Conservation (phyloP, 2,113 vertebrate species). For the Muntiacus reevesi region DNA sequence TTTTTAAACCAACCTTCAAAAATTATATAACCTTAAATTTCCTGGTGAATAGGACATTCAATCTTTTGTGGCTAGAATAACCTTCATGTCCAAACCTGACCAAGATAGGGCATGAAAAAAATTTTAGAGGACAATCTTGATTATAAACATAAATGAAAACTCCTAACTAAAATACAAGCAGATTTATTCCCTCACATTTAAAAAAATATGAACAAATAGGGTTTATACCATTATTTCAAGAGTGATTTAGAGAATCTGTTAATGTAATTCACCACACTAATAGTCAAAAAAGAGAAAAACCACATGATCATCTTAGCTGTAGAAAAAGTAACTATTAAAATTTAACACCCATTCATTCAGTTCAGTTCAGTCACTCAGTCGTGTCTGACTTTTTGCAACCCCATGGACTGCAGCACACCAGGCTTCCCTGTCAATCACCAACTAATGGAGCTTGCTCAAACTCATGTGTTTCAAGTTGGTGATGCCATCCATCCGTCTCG, state of each 20-base stretch:
- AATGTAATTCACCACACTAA: slow-evolving; percentile 27
- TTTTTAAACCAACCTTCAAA: neutral
- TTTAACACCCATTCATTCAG: neutral
- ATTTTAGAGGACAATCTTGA: neutral
- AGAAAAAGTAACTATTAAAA: neutral
- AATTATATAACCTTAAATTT: slow-evolving; percentile 4
- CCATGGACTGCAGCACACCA: neutral
- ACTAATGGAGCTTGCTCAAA: neutral
- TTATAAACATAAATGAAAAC: slow-evolving; percentile 16
- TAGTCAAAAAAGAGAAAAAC: slow-evolving; percentile 5
- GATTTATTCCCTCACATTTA: neutral
- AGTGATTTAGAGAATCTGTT: neutral
- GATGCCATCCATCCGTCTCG: neutral
- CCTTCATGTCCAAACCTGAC: neutral
- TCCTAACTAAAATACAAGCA: neutral
- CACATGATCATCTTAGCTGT: neutral
- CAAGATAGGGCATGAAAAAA: neutral
- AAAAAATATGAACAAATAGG: neutral
- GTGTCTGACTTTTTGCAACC: neutral
- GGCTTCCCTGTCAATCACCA: neutral
- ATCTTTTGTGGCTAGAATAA: slow-evolving; percentile 21
- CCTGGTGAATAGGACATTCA: neutral
- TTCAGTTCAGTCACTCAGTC: neutral
- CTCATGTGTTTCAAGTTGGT: neutral
- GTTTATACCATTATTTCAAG: slow-evolving; percentile 6